phyloP scores from a whole-genome alignment of 1,140 invertebrate genomes.

The Octopus bimaculoides region DNA sequence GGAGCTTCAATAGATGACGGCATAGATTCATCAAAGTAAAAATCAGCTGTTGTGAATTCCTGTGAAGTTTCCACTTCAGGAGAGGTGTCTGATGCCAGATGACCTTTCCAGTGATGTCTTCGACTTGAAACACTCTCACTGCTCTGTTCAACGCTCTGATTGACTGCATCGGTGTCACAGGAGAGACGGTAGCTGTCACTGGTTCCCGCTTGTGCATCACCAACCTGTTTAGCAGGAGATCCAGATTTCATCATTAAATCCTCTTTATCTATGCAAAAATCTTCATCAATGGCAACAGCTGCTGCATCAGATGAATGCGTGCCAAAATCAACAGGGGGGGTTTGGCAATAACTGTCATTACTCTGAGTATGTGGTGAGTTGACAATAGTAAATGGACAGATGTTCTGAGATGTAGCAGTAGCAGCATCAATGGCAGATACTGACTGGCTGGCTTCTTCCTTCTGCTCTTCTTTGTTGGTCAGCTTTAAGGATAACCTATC shows the following conservation, averaged over 20 bases:
- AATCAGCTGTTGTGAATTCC: slow-evolving; percentile 76
- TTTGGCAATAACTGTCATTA: background rate
- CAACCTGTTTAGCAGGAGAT: background rate
- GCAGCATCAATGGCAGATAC: background rate
- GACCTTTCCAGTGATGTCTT: slow-evolving; percentile 17
- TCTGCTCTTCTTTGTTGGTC: background rate
- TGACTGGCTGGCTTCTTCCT: background rate
- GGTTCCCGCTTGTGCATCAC: background rate
- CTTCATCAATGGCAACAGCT: background rate
- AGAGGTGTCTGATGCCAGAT: slow-evolving; percentile 27
- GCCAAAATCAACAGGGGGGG: background rate
- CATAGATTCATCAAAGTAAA: slow-evolving; percentile 81
- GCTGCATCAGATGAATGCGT: background rate
- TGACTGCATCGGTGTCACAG: background rate
- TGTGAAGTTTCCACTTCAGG: slow-evolving; percentile 45
- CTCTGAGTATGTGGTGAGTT: background rate
- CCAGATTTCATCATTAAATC: background rate
- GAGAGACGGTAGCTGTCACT: background rate
- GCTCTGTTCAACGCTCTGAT: slow-evolving; percentile 17
- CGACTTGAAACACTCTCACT: slow-evolving; percentile 17
- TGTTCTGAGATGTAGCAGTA: background rate
- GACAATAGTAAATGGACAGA: background rate
- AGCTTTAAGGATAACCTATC: background rate
- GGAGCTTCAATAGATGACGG: slow-evolving; percentile 57
- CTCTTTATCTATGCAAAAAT: background rate